Evolutionary conservation across 2,888 invertebrate genomes (phyloP).

Genomic region (Lithosia quadra): DNA sequence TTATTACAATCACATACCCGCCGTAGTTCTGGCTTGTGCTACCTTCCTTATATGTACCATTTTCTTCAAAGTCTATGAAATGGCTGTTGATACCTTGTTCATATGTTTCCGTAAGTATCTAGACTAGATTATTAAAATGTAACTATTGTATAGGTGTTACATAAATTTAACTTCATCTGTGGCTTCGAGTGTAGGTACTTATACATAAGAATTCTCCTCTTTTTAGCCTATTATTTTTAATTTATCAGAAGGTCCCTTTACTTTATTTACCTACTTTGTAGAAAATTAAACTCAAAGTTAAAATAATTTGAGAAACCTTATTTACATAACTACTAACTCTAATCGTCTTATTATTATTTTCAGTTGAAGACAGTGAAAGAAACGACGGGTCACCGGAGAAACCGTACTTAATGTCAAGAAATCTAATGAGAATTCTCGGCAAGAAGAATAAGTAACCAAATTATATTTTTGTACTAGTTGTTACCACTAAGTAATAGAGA

Average conservation of each 20-base stretch:
- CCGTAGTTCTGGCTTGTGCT: slow-evolving; percentile 92
- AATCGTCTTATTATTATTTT: slow-evolving; percentile 50
- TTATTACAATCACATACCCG: slow-evolving; percentile 94
- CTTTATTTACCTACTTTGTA: too few relatives aligned
- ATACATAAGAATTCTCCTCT: background rate
- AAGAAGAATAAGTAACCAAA: slow-evolving; percentile 88
- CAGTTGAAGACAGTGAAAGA: slow-evolving; percentile 97
- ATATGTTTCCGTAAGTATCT: slow-evolving; percentile 96
- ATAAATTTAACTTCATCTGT: background rate
- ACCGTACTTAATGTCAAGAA: slow-evolving; percentile 98
- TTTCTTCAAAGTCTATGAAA: slow-evolving; percentile 98
- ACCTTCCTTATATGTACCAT: slow-evolving; percentile 95
- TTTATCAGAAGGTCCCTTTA: too few relatives aligned
- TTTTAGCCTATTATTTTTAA: too few relatives aligned
- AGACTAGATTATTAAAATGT: background rate
- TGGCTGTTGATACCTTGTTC: slow-evolving; percentile 98
- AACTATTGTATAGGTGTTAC: background rate
- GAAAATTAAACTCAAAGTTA: too few relatives aligned
- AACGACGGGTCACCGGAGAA: slow-evolving; percentile 97
- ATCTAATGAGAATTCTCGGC: slow-evolving; percentile 95
- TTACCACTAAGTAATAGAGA: background rate
- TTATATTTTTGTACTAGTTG: background rate
- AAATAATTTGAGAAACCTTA: background rate
- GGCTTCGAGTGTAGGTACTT: background rate
- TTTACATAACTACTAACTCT: background rate